Percentiles rank a stretch among this genome's conserved stretches.
Evolutionary conservation across 2,888 invertebrate species (phyloP).

Genomic region (Clanis bilineata): DNA sequence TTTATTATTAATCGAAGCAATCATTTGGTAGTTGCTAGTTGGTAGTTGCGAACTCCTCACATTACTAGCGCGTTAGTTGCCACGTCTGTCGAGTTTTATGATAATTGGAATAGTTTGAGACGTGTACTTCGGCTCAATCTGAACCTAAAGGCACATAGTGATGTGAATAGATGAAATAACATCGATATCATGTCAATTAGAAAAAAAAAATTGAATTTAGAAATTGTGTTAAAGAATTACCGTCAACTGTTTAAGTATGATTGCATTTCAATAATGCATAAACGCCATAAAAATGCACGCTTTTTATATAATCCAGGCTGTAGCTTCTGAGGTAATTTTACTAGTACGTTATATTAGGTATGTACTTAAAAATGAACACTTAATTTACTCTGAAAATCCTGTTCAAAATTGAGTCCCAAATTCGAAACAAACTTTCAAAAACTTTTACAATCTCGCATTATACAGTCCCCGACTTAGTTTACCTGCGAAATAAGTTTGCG

Average conservation of each 20-base stretch:
- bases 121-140: neutral
- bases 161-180: neutral
- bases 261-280: no score
- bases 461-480: neutral
- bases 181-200: neutral
- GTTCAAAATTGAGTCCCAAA: neutral
- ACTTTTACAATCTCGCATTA: neutral
- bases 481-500: neutral
- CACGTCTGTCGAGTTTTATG: slow-evolving; percentile 27
- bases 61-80: slow-evolving; percentile 32
- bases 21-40: neutral
- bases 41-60: slow-evolving; percentile 16
- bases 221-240: no score
- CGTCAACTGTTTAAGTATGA: no score
- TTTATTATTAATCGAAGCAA: neutral
- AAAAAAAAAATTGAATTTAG: neutral
- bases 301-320: no score
- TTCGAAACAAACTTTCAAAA: neutral
- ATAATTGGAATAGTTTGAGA: slow-evolving; percentile 33
- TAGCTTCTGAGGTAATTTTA: no score
- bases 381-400: neutral
- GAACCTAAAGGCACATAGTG: neutral
- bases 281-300: no score
- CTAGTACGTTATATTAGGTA: no score
- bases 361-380: neutral